Evolutionary conservation across 2,888 invertebrate species (phyloP).

Genomic region (Apodemia duryi): DNA sequence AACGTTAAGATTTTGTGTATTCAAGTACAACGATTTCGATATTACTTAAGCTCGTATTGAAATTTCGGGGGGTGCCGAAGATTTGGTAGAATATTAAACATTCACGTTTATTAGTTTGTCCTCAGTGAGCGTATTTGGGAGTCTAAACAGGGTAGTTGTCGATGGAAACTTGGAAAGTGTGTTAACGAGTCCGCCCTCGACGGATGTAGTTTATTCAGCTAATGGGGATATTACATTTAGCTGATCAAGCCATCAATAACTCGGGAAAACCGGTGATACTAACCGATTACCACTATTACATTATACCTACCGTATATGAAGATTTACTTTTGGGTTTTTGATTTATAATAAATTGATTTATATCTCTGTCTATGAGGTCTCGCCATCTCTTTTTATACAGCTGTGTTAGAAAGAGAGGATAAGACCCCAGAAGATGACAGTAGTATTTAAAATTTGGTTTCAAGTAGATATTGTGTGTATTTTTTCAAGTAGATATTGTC

Average conservation of each 20-base stretch:
- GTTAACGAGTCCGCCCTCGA: slow-evolving; percentile 63
- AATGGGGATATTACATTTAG: slow-evolving; percentile 64
- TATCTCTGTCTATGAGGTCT: too few species aligned
- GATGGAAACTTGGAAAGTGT: slow-evolving; percentile 71
- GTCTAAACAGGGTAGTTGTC: slow-evolving; percentile 71
- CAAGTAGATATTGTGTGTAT: too few species aligned
- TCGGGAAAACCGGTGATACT: slow-evolving; percentile 34
- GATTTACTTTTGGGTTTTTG: too few species aligned
- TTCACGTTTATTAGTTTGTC: slow-evolving; percentile 78
- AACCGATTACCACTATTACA: neutral
- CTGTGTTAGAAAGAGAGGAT: too few species aligned
- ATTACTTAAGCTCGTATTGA: slow-evolving; percentile 72
- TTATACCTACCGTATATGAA: neutral
- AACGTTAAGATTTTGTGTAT: slow-evolving; percentile 45
- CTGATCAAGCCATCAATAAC: slow-evolving; percentile 45
- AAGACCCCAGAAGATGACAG: too few species aligned
- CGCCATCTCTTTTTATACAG: too few species aligned
- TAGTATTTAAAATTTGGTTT: too few species aligned
- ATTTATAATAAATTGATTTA: too few species aligned
- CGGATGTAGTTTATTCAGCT: slow-evolving; percentile 57
- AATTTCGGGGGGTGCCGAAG: slow-evolving; percentile 56
- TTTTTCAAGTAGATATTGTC: too few species aligned
- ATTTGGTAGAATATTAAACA: slow-evolving; percentile 74
- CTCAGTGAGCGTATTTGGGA: slow-evolving; percentile 65
- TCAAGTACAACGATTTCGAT: slow-evolving; percentile 49